A percentile compares a stretch with the other conserved stretches of the same genome.
phyloP scores from a whole-genome alignment of 2,888 invertebrate species.

The Mesorhabditis sp. region DNA sequence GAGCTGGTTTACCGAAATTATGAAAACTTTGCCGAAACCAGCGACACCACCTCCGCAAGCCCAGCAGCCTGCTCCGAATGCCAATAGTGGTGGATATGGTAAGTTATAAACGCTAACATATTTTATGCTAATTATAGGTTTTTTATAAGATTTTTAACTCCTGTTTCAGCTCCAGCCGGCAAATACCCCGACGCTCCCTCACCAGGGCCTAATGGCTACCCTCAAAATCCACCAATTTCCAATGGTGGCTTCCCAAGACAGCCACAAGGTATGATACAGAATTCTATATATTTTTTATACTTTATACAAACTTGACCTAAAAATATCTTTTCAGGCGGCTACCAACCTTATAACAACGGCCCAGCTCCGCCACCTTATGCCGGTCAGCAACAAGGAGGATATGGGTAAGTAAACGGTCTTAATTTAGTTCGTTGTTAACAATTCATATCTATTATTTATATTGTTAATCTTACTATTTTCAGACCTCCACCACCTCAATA shows the following conservation, averaged over 20 bases:
- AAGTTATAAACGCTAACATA: background rate
- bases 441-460: no score
- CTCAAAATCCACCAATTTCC: constrained; percentile 10
- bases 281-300: background rate
- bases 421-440: no score
- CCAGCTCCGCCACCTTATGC: constrained; percentile 17
- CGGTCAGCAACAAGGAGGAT: constrained; percentile 2
- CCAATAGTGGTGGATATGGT: constrained; percentile 8
- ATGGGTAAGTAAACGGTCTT: background rate
- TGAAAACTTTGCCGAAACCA: constrained; percentile 50
- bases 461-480: background rate
- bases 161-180: constrained; percentile 46
- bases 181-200: constrained; percentile 47
- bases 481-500: constrained; percentile 9
- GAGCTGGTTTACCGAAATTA: constrained; percentile 51
- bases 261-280: constrained; percentile 1
- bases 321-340: background rate
- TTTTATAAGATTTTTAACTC: no score
- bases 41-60: constrained; percentile 15
- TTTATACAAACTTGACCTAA: background rate
- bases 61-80: constrained; percentile 15
- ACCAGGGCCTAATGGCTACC: constrained; percentile 23
- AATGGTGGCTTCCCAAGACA: constrained; percentile 13
- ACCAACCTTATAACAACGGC: constrained; percentile 11
- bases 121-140: background rate